Evolutionary conservation across 2,797 vertebrate species (phyloP), one percentile per base, ranked within the genome.

Genomic region (Dallia pectoralis): DNA sequence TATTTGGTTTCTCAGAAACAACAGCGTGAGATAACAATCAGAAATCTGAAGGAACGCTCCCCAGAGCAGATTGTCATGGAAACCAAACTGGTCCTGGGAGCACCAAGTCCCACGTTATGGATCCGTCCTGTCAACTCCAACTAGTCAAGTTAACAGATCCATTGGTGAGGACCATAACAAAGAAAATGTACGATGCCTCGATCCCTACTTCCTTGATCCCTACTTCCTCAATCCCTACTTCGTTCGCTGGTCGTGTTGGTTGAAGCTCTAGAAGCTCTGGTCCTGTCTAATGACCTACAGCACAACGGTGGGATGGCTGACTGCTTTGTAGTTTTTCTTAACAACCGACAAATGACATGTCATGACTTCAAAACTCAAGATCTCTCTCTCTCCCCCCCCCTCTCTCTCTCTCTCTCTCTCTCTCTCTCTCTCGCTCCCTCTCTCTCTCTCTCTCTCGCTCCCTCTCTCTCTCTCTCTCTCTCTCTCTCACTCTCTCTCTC

Each of bases 261-360:
- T 40, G 32, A 74, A 29, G 59, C 70, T 71, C 16, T n/a, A 66
- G 71, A 82, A 47, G 4, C 1, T 18, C 49, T 53, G 51, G 27
- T 49, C n/a, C 63, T 65, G 72, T 70, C 4, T 53, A n/a, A 22
- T 22, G 9, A 53, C 19, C 4, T 25, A 53, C n/a, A 56, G n/a
- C 53, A 56, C 14, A 71, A 78, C 69, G 4, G 69, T 47, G 40
- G 71, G 73, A 66, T n/a, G 15, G 64, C 8, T 44, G 72, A 77
- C 70, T 19, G 67, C 64, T 70, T 25, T 62, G 29, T n/a, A 30
- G n/a, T 75, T 71, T 67, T 44, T 69, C 40, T 48, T 29, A 33
- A 32, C 18, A n/a, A 72, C 73, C 61, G 11, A 49, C 67, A 40
- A 66, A 29, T 29, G 25, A 44, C 36, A 18, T 69, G 67, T 30